Evolutionary conservation across 2,113 vertebrate species (phyloP), one percentile per base, ranked within the genome.

Genomic region (Neoarius graeffei): DNA sequence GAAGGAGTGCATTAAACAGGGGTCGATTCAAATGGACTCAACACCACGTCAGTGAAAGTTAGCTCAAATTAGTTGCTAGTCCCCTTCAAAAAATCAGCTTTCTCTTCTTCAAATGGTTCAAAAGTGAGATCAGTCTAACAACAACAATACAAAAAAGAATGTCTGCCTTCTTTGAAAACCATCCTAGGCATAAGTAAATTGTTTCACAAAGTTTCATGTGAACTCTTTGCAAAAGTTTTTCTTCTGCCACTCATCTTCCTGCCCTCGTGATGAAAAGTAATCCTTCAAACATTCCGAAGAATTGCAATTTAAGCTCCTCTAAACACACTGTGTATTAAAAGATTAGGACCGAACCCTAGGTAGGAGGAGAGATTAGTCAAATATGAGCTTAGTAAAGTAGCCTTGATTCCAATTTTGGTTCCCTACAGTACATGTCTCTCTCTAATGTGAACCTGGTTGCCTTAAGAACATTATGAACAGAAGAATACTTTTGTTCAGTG

Each of bases 291-390:
- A 90, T 92, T 93, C 86, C 88, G 86, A 91, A 90, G 91, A 94
- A 94, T 91, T 94, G 92, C 91, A 93, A 91, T 95, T 93, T 90
- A 92, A 94, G 89, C 91, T 91, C 86, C 94, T 94, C 89, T 93
- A 90, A 91, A 94, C 93, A 92, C 92, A 92, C 90, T 64, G 59
- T 89, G 91, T 93, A 94, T 94, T 93, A 93, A 92, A 91, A 93
- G 93, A 95, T 94, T 94, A 94, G 23, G 87, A 86, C 91, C 91
- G 92, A 92, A 93, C 92, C 91, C 92, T 89, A 93, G 92, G 92
- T 91, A 93, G 89, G 83, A 86, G 91, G 86, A 67, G 87, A 91
- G 90, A 91, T 89, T 89, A 92, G 35, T 83, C 42, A 83, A 82
- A 82, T 93, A 89, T 89, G 91, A 92, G 92, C 91, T 94, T 92